These are phyloP conservation scores for Parauchenoglanis ngamensis DNA, from an alignment of 2,797 vertebrate species.

Conservation along the genomic window DNA sequence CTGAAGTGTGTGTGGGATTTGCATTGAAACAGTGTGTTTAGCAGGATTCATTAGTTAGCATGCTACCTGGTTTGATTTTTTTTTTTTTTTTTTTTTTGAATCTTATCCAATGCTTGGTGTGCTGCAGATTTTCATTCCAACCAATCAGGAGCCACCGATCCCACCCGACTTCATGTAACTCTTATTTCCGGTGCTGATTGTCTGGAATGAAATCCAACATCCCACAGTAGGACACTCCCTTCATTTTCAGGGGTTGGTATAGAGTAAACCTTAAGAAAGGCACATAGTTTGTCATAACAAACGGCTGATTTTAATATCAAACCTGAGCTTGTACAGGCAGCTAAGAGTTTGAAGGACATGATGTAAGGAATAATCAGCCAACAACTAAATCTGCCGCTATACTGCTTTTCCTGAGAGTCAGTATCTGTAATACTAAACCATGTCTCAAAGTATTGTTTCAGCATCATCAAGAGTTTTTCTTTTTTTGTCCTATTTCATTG, in stretches of 20 bases:
- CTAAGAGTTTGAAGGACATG: constrained; percentile 5
- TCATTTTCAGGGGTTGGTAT: not conserved
- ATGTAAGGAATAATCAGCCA: not conserved
- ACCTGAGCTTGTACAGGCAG: constrained; percentile 13
- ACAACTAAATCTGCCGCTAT: not conserved
- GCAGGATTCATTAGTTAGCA: not conserved
- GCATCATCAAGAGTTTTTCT: constrained; percentile 29
- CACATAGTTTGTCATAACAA: not conserved
- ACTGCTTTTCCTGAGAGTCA: constrained; percentile 3
- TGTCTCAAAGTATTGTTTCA: constrained; percentile 36
- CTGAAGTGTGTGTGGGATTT: not conserved
- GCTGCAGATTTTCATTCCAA: not conserved
- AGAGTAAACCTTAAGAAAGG: not conserved
- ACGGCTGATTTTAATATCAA: not conserved
- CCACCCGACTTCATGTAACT: not conserved
- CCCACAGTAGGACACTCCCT: not conserved
- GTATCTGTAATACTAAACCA: constrained; percentile 27
- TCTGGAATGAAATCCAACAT: not conserved
- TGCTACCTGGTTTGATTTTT: not conserved
- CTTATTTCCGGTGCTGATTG: not conserved
- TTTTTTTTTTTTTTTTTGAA: not conserved
- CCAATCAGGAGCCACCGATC: too few relatives aligned
- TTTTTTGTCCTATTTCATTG: constrained; percentile 29
- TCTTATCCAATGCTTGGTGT: not conserved
- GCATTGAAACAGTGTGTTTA: not conserved